phyloP scores from a whole-genome alignment of 1,140 invertebrate species.

The Bombus confusus region DNA sequence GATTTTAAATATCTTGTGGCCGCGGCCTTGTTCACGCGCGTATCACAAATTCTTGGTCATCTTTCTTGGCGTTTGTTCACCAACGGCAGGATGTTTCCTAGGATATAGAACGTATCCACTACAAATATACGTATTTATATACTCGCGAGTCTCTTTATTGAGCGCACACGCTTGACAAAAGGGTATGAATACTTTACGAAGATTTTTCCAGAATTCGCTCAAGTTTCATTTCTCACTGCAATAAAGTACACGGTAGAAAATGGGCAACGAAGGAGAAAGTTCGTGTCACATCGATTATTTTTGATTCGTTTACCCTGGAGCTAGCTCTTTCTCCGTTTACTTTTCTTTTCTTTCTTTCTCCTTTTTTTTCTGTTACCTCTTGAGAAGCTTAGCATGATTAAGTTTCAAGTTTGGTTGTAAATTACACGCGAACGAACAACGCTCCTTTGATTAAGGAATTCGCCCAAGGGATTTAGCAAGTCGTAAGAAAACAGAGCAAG shows the following conservation, averaged over 20 bases:
- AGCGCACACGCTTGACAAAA: not conserved
- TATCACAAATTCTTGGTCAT: not conserved
- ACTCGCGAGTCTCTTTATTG: not conserved
- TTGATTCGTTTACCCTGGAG: slow-evolving; percentile 16
- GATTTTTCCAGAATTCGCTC: not conserved
- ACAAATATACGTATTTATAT: not conserved
- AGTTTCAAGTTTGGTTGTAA: slow-evolving; percentile 31
- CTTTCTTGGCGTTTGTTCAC: not conserved
- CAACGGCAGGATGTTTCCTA: not conserved
- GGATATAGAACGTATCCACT: not conserved
- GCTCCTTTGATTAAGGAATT: slow-evolving; percentile 49
- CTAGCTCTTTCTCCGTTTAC: not conserved
- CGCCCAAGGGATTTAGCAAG: slow-evolving; percentile 22
- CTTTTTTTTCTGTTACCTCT: not conserved
- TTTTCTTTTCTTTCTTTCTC: not conserved
- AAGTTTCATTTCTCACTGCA: not conserved
- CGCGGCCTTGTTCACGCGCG: no score
- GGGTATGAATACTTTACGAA: not conserved
- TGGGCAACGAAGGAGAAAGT: not conserved
- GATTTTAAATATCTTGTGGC: slow-evolving; percentile 31
- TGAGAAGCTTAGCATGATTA: slow-evolving; percentile 15
- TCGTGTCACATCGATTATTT: not conserved
- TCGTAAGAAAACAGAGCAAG: slow-evolving; percentile 28
- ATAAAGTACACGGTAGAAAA: not conserved
- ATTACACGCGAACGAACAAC: slow-evolving; percentile 46